Conservation (phyloP, 2,888 invertebrate genomes). For the Lasioglossum lativentre region DNA sequence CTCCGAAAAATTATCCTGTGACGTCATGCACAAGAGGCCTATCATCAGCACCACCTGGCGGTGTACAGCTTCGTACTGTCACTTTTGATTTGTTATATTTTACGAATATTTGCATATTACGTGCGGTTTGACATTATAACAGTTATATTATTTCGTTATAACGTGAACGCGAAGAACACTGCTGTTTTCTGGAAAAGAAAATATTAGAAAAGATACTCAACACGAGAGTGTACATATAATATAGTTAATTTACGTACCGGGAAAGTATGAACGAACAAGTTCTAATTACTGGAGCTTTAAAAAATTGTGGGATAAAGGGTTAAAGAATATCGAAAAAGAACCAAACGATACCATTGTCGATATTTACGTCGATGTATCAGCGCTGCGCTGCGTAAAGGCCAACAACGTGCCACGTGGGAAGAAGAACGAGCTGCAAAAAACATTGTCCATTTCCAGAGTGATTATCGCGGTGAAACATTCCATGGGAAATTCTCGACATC, state of each 20-base stretch:
- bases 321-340: neutral
- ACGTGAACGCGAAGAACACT: neutral
- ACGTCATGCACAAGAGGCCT: too few species aligned
- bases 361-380: neutral
- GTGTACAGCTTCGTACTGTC: too few species aligned
- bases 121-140: too few species aligned
- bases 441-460: neutral
- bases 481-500: neutral
- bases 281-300: neutral
- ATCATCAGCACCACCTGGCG: too few species aligned
- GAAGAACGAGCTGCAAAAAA: conserved; percentile 3
- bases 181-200: neutral
- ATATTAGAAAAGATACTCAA: neutral
- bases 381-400: neutral
- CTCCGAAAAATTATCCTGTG: too few species aligned
- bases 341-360: neutral
- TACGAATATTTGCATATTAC: too few species aligned
- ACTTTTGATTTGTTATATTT: too few species aligned
- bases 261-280: neutral
- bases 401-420: neutral
- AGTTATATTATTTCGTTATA: too few species aligned
- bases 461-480: neutral
- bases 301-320: neutral
- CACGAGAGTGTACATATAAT: neutral
- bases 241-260: neutral